Conservation (phyloP, 2,888 invertebrate genomes). For the Cerastoderma edule region DNA sequence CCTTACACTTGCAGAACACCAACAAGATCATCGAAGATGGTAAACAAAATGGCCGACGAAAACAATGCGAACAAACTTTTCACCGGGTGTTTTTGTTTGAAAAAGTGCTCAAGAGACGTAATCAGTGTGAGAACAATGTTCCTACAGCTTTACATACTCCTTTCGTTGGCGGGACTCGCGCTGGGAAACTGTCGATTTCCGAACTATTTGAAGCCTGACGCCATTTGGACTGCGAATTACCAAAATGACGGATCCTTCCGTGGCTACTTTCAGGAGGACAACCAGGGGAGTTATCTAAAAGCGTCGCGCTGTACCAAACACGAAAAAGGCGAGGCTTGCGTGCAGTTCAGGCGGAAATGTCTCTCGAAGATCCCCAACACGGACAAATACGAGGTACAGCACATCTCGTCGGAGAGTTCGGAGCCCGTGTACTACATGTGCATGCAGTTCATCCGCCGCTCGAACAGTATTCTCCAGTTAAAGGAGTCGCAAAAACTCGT, state of each 20-base stretch:
- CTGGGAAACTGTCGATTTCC: constrained; percentile 15
- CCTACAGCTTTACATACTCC: constrained; percentile 19
- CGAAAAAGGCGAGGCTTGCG: constrained; percentile 30
- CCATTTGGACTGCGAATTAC: constrained; percentile 43
- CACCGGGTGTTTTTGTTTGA: constrained; percentile 17
- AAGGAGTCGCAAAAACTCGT: constrained; percentile 60
- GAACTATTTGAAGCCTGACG: constrained; percentile 15
- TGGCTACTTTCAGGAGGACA: constrained; percentile 46
- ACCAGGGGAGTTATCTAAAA: constrained; percentile 33
- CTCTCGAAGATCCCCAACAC: constrained; percentile 58
- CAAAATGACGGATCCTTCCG: constrained; percentile 39
- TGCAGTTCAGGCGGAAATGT: constrained; percentile 55
- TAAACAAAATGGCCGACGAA: not conserved
- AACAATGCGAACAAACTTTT: not conserved
- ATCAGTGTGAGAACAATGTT: constrained; percentile 22
- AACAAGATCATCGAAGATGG: not conserved
- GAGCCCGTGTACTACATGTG: constrained; percentile 66
- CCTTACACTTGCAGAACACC: not conserved
- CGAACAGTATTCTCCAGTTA: constrained; percentile 75
- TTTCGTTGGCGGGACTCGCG: constrained; percentile 2
- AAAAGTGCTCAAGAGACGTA: constrained; percentile 25
- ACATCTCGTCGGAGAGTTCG: constrained; percentile 36
- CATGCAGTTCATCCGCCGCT: constrained; percentile 74
- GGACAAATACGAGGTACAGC: constrained; percentile 69
- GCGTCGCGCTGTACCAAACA: constrained; percentile 43